These are phyloP conservation scores for Scotopteryx bipunctaria DNA, from an alignment of 2,888 invertebrate species.

Conservation along the genomic window DNA sequence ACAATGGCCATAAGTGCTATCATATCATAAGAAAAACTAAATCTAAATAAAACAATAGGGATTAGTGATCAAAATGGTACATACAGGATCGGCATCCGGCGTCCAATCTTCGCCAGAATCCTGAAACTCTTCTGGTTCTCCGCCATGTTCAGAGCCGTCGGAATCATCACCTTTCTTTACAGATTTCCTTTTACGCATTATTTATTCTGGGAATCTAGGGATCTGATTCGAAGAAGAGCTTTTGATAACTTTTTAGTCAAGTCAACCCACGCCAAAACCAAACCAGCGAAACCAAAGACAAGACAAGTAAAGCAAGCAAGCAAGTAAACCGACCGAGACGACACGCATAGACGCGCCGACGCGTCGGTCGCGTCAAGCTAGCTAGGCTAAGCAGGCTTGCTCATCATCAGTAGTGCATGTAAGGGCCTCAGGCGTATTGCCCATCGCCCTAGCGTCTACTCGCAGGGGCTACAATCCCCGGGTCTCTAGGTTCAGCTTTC, in stretches of 20 bases:
- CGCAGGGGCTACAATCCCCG: too few relatives aligned
- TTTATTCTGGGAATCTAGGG: constrained; percentile 4
- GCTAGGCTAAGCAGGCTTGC: too few relatives aligned
- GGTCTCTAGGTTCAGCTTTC: too few relatives aligned
- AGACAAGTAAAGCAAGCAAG: constrained; percentile 5
- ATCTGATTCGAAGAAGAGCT: constrained; percentile 1
- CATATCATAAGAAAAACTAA: neutral
- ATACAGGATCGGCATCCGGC: constrained; percentile 80
- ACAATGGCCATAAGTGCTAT: too few relatives aligned
- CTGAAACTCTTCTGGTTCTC: constrained; percentile 80
- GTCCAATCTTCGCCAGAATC: constrained; percentile 83
- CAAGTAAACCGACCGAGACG: constrained; percentile 1
- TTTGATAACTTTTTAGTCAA: constrained; percentile 3
- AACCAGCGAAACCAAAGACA: constrained; percentile 13
- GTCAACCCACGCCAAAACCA: constrained; percentile 34
- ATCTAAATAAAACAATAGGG: neutral
- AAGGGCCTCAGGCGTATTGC: too few relatives aligned
- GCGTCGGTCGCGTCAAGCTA: too few relatives aligned
- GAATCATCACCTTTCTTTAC: constrained; percentile 76
- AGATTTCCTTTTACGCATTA: constrained; percentile 78
- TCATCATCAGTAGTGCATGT: too few relatives aligned
- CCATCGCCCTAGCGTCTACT: too few relatives aligned
- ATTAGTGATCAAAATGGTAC: constrained; percentile 31
- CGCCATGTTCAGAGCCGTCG: constrained; percentile 73
- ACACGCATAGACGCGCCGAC: too few relatives aligned